These are phyloP conservation scores for Neopipo cinnamomea DNA, from an alignment of 2,113 vertebrate species.

Conservation along the genomic window DNA sequence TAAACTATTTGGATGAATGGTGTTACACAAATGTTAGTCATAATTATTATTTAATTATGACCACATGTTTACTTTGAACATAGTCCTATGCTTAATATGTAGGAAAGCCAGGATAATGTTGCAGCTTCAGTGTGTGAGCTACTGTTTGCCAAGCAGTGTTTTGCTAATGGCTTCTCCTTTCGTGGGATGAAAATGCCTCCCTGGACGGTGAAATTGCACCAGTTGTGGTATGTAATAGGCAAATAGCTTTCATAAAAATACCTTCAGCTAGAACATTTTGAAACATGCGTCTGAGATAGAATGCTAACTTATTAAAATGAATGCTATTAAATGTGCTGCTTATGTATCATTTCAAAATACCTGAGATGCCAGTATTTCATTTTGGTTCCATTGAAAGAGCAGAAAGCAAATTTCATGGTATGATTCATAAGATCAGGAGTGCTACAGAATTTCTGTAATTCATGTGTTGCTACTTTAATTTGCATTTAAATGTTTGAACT, in stretches of 20 bases:
- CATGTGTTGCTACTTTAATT: neutral
- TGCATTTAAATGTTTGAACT: slow-evolving; percentile 44
- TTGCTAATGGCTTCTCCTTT: slow-evolving; percentile 12
- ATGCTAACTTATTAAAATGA: slow-evolving; percentile 20
- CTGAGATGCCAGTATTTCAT: neutral
- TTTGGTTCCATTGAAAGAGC: neutral
- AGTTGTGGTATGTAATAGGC: neutral
- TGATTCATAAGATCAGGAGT: neutral
- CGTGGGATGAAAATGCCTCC: neutral
- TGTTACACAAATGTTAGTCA: slow-evolving; percentile 44
- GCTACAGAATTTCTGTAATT: neutral
- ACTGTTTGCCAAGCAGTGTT: slow-evolving; percentile 36
- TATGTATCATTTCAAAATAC: neutral
- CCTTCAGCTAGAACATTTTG: slow-evolving; percentile 16
- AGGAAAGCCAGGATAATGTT: neutral
- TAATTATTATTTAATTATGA: slow-evolving; percentile 41
- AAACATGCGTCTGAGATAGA: neutral
- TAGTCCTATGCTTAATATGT: slow-evolving; percentile 11
- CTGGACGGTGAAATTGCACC: neutral
- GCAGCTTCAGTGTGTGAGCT: neutral
- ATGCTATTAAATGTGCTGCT: slow-evolving; percentile 21
- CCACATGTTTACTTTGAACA: slow-evolving; percentile 56
- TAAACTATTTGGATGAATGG: slow-evolving; percentile 25
- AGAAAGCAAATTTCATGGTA: neutral
- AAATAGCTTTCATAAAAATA: neutral